These are phyloP conservation scores for Diplolepis rosae DNA, from an alignment of 2,888 invertebrate species.

Conservation along the genomic window DNA sequence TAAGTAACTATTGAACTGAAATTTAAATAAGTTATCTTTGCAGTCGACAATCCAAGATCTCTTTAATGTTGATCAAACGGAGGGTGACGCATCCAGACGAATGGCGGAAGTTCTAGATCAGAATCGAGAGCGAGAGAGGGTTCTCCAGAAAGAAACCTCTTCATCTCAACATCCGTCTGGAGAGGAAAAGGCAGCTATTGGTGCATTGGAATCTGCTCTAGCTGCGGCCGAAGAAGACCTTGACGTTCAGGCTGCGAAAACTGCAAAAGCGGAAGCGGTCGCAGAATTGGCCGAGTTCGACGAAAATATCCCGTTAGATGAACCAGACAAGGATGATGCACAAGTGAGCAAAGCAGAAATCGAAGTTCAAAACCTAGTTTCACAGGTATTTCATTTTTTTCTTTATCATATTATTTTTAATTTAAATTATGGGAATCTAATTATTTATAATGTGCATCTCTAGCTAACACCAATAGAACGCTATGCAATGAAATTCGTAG, in stretches of 20 bases:
- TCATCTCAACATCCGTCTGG: slow-evolving; percentile 50
- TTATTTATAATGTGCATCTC: slow-evolving; percentile 45
- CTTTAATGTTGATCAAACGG: slow-evolving; percentile 84
- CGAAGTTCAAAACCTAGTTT: slow-evolving; percentile 82
- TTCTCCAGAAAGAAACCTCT: slow-evolving; percentile 64
- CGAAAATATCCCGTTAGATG: slow-evolving; percentile 92
- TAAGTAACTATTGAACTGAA: slow-evolving; percentile 20
- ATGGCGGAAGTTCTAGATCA: slow-evolving; percentile 78
- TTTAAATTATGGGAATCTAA: not conserved
- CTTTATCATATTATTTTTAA: not conserved
- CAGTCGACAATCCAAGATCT: slow-evolving; percentile 94
- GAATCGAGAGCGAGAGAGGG: slow-evolving; percentile 72
- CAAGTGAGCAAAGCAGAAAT: slow-evolving; percentile 84
- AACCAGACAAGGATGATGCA: slow-evolving; percentile 75
- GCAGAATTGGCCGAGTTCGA: slow-evolving; percentile 96
- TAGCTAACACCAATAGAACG: slow-evolving; percentile 95
- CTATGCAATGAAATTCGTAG: slow-evolving; percentile 95
- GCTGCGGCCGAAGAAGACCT: slow-evolving; percentile 96
- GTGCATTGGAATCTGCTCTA: slow-evolving; percentile 86
- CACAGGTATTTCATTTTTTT: slow-evolving; percentile 77
- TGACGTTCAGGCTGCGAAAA: slow-evolving; percentile 92
- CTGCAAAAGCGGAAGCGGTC: slow-evolving; percentile 91
- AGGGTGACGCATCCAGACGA: slow-evolving; percentile 77
- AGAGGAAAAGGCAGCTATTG: slow-evolving; percentile 79
- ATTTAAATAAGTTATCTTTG: slow-evolving; percentile 47